These are phyloP conservation scores for Megalops cyprinoides DNA, from an alignment of 2,797 vertebrate species.

Conservation along the genomic window DNA sequence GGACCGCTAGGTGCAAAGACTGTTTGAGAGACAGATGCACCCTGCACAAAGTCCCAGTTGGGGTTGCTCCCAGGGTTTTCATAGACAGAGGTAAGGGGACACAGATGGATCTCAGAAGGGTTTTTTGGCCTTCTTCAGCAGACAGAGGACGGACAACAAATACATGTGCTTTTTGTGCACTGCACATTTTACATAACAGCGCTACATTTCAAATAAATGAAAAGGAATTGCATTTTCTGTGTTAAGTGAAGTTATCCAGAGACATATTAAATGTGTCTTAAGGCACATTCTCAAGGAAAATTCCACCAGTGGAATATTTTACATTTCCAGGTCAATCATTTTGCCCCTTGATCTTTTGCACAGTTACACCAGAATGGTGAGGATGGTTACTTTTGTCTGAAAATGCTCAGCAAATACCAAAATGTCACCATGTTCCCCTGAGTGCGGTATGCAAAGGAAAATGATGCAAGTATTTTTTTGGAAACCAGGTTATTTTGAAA, in stretches of 20 bases:
- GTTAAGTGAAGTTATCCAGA: not conserved
- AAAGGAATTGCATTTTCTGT: not conserved
- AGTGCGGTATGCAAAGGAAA: slow-evolving; percentile 16
- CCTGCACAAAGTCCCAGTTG: too few species aligned
- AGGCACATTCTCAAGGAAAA: not conserved
- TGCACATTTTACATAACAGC: not conserved
- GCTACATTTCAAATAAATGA: not conserved
- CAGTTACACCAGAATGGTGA: slow-evolving; percentile 27
- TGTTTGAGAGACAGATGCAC: too few species aligned
- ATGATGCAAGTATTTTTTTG: slow-evolving; percentile 37
- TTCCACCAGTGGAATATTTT: slow-evolving; percentile 40
- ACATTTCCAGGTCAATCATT: slow-evolving; percentile 18
- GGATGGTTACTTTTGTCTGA: slow-evolving; percentile 40
- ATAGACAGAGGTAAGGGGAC: too few species aligned
- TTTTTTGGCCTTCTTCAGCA: too few species aligned
- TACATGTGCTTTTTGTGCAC: not conserved
- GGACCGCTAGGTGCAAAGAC: too few species aligned
- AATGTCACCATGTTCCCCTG: slow-evolving; percentile 48
- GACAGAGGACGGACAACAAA: not conserved
- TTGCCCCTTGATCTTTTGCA: slow-evolving; percentile 49
- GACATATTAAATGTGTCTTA: not conserved
- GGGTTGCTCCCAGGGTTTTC: too few species aligned
- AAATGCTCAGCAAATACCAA: slow-evolving; percentile 57
- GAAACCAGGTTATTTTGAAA: not conserved
- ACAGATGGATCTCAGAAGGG: too few species aligned